Conservation (phyloP, 2,888 invertebrate species). For the Anoncus sp. region DNA sequence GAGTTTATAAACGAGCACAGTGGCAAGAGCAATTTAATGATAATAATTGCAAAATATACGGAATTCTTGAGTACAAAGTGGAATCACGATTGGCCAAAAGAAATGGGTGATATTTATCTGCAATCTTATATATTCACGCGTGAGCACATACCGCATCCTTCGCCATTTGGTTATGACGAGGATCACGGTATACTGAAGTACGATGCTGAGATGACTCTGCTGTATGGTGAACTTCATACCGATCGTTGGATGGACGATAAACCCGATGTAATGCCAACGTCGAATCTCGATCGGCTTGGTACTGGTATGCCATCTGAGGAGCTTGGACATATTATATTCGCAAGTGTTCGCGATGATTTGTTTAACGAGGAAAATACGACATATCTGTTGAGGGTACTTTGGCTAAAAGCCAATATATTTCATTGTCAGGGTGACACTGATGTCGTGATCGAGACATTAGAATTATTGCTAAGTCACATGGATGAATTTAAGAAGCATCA, state of each 20-base stretch:
- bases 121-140: constrained; percentile 86
- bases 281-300: constrained; percentile 76
- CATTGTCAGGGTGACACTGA: constrained; percentile 84
- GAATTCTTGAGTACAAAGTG: constrained; percentile 86
- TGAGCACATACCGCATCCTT: constrained; percentile 85
- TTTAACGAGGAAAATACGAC: constrained; percentile 83
- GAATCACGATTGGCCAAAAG: constrained; percentile 87
- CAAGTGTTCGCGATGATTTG: constrained; percentile 82
- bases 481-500: constrained; percentile 74
- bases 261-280: constrained; percentile 72
- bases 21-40: constrained; percentile 84
- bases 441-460: constrained; percentile 84
- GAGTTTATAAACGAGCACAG: constrained; percentile 85
- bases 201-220: constrained; percentile 84
- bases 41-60: constrained; percentile 86
- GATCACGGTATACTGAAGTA: constrained; percentile 81
- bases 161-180: constrained; percentile 81
- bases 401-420: constrained; percentile 85
- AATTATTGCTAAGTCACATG: constrained; percentile 78
- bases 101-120: constrained; percentile 85
- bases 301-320: constrained; percentile 83
- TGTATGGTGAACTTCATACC: constrained; percentile 85
- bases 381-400: constrained; percentile 84
- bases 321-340: constrained; percentile 83
- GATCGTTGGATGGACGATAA: constrained; percentile 79